These are phyloP conservation scores for Drosophila kanekoi DNA, from an alignment of 2,888 invertebrate genomes.

Conservation along the genomic window DNA sequence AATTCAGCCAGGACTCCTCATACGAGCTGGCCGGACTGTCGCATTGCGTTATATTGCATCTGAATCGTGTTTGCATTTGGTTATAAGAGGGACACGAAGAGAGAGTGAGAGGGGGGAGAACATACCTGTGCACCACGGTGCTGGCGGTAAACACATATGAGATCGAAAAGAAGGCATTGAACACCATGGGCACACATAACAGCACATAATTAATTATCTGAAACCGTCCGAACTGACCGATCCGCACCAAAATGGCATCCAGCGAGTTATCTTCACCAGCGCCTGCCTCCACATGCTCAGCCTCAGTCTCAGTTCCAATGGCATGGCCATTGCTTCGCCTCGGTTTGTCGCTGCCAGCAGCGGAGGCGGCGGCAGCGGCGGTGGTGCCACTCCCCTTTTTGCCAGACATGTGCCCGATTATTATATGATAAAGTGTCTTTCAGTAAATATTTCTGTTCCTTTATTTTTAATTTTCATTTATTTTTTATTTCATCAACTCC, in stretches of 20 bases:
- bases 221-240: conserved; percentile 89
- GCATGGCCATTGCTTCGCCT: conserved; percentile 41
- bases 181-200: conserved; percentile 88
- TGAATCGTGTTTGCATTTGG: conserved; percentile 35
- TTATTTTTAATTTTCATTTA: not conserved
- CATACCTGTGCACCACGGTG: conserved; percentile 89
- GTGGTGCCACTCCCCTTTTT: conserved; percentile 23
- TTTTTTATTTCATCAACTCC: conserved; percentile 1
- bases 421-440: conserved; percentile 7
- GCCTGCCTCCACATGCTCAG: conserved; percentile 21
- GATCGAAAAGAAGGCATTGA: conserved; percentile 88
- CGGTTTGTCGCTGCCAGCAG: conserved; percentile 10
- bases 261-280: conserved; percentile 66
- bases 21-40: conserved; percentile 77
- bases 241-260: conserved; percentile 77
- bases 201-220: conserved; percentile 88
- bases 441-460: not conserved
- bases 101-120: not conserved
- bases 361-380: conserved; percentile 10
- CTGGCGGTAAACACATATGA: conserved; percentile 90
- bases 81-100: not conserved
- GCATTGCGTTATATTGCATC: conserved; percentile 84
- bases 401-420: conserved; percentile 25
- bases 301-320: conserved; percentile 14
- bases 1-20: conserved; percentile 86